A percentile compares a stretch with the other conserved stretches of the same genome.
Evolutionary conservation across 2,888 invertebrate species (phyloP).

Genomic region (Leptinotarsa haldemani): DNA sequence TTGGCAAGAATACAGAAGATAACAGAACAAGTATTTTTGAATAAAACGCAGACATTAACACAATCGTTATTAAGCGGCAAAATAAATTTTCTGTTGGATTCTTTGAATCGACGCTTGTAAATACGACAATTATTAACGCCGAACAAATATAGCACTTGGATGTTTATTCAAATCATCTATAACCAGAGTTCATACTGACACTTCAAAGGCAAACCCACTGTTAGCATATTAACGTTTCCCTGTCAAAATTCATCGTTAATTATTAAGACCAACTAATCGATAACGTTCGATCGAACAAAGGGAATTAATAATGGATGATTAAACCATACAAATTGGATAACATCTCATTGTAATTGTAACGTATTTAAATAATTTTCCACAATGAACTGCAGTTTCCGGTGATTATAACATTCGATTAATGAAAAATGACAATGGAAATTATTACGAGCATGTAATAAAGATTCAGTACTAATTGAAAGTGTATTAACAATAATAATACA

Average conservation of each 20-base stretch:
- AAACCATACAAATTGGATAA: constrained; percentile 27
- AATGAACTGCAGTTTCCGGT: not conserved
- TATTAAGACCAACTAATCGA: constrained; percentile 40
- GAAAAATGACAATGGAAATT: not conserved
- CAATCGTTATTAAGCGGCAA: not conserved
- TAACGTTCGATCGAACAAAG: constrained; percentile 43
- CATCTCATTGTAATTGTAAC: not conserved
- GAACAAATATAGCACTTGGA: constrained; percentile 5
- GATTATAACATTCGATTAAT: not conserved
- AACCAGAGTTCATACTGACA: not conserved
- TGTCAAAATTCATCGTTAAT: constrained; percentile 34
- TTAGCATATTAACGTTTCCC: constrained; percentile 19
- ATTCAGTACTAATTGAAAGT: not conserved
- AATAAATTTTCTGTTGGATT: not conserved
- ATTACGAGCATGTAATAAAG: not conserved
- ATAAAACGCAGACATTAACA: too few species aligned
- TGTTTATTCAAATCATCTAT: constrained; percentile 11
- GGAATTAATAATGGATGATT: constrained; percentile 41
- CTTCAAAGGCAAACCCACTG: constrained; percentile 3
- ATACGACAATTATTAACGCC: not conserved
- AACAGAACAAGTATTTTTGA: too few species aligned
- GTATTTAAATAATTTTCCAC: not conserved
- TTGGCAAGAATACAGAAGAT: too few species aligned
- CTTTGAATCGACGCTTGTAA: not conserved
- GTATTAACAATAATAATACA: too few species aligned